Percentiles rank a stretch among this genome's conserved stretches.
Conservation (phyloP, 2,888 invertebrate species). For the Saturnia japonica region DNA sequence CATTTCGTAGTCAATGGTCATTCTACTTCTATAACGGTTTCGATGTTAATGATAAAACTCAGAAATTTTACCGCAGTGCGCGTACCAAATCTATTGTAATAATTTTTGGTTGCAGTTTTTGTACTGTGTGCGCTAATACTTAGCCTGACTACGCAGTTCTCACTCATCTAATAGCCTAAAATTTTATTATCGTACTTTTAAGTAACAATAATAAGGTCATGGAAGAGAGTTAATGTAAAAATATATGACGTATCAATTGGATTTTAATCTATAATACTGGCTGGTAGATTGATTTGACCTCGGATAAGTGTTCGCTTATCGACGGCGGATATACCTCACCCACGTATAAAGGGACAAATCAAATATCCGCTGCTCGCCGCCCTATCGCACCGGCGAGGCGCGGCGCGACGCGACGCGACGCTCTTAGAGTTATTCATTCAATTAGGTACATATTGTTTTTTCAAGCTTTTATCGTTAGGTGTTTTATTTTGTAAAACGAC, state of each 20-base stretch:
- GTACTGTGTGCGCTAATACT: too few relatives aligned
- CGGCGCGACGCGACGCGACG: too few relatives aligned
- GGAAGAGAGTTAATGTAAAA: not conserved
- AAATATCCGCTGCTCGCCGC: constrained; percentile 16
- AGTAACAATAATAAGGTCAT: too few relatives aligned
- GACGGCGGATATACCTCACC: constrained; percentile 6
- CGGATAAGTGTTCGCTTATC: constrained; percentile 8
- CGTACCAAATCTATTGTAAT: too few relatives aligned
- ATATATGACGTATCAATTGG: constrained; percentile 10
- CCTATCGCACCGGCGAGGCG: constrained; percentile 11
- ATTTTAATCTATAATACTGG: constrained; percentile 6
- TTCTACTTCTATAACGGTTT: too few relatives aligned
- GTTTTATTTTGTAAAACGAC: not conserved
- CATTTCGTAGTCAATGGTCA: too few relatives aligned
- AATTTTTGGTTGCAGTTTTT: too few relatives aligned
- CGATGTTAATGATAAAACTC: too few relatives aligned
- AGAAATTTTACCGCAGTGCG: too few relatives aligned
- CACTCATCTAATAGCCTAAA: too few relatives aligned
- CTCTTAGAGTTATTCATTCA: constrained; percentile 22
- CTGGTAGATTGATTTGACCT: constrained; percentile 13
- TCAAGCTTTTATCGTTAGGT: not conserved
- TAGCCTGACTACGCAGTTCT: too few relatives aligned
- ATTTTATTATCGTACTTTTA: too few relatives aligned
- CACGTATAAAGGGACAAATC: constrained; percentile 13
- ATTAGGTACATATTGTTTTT: constrained; percentile 12